phyloP scores from a whole-genome alignment of 2,797 vertebrate genomes.

The Poeciliopsis infans region DNA sequence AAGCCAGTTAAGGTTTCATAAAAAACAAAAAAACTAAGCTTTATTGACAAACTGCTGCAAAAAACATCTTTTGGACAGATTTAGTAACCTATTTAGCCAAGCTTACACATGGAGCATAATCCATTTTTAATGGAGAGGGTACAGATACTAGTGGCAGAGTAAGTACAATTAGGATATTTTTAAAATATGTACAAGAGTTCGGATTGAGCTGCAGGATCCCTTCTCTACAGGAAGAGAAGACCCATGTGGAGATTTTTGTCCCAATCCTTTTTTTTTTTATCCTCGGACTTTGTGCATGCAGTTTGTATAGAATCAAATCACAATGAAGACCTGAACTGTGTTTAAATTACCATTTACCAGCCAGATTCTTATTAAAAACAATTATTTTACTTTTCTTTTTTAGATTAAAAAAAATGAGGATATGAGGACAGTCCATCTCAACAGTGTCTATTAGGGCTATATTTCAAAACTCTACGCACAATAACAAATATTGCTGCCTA shows the following conservation, averaged over 20 bases:
- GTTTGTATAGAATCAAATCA: constrained; percentile 80
- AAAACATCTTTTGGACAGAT: constrained; percentile 97
- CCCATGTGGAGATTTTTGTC: constrained; percentile 88
- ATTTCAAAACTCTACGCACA: constrained; percentile 97
- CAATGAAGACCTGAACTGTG: constrained; percentile 72
- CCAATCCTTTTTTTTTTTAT: constrained; percentile 80
- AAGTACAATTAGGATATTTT: constrained; percentile 87
- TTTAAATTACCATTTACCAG: constrained; percentile 62
- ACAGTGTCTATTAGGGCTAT: constrained; percentile 96
- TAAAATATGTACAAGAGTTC: constrained; percentile 92
- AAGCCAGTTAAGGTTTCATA: constrained; percentile 96
- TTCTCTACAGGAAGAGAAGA: constrained; percentile 90
- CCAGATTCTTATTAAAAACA: constrained; percentile 67
- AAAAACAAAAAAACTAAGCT: constrained; percentile 97
- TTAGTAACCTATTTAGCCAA: constrained; percentile 99
- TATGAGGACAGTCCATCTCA: constrained; percentile 92
- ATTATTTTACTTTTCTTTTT: constrained; percentile 62
- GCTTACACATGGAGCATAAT: constrained; percentile 98
- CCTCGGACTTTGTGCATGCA: constrained; percentile 78
- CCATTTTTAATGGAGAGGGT: constrained; percentile 92
- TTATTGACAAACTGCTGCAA: constrained; percentile 99
- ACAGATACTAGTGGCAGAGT: constrained; percentile 92
- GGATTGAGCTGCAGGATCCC: constrained; percentile 97
- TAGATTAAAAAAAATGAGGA: constrained; percentile 80
- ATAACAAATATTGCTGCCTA: constrained; percentile 84